These are phyloP conservation scores for Furnarius figulus DNA, from an alignment of 2,113 vertebrate species.

Conservation along the genomic window DNA sequence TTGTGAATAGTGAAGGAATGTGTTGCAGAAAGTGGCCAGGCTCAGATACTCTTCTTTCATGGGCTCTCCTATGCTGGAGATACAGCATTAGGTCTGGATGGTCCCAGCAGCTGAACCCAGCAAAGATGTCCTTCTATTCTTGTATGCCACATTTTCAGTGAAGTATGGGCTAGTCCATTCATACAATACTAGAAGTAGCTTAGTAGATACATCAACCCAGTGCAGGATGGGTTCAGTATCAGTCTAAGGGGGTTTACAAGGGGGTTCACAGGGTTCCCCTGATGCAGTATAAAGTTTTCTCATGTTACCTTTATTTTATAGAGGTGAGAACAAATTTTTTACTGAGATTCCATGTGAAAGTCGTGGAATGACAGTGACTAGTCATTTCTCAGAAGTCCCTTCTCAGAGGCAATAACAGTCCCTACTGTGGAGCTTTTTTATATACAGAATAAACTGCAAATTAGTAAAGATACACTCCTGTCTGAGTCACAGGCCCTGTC, in stretches of 20 bases:
- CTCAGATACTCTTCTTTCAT: not conserved
- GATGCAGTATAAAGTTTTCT: not conserved
- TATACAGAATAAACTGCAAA: not conserved
- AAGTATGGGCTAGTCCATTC: not conserved
- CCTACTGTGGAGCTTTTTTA: slow-evolving; percentile 4
- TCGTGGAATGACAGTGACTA: not conserved
- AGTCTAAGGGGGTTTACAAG: not conserved
- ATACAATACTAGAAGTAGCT: not conserved
- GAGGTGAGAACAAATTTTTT: not conserved
- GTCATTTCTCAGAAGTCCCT: not conserved
- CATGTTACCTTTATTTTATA: not conserved
- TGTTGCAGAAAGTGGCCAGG: not conserved
- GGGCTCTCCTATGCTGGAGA: not conserved
- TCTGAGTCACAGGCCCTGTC: not conserved
- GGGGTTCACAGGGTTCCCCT: not conserved
- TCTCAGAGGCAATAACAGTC: not conserved
- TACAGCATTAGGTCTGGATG: not conserved
- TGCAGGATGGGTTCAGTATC: fast-evolving
- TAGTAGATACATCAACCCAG: not conserved
- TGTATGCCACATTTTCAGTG: not conserved
- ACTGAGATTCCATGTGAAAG: not conserved
- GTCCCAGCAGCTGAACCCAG: not conserved
- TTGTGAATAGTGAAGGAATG: not conserved
- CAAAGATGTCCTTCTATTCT: not conserved
- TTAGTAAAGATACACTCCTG: slow-evolving; percentile 1